These are phyloP conservation scores for Callyntrura sp. DNA, from an alignment of 2,888 invertebrate species.

Conservation along the genomic window DNA sequence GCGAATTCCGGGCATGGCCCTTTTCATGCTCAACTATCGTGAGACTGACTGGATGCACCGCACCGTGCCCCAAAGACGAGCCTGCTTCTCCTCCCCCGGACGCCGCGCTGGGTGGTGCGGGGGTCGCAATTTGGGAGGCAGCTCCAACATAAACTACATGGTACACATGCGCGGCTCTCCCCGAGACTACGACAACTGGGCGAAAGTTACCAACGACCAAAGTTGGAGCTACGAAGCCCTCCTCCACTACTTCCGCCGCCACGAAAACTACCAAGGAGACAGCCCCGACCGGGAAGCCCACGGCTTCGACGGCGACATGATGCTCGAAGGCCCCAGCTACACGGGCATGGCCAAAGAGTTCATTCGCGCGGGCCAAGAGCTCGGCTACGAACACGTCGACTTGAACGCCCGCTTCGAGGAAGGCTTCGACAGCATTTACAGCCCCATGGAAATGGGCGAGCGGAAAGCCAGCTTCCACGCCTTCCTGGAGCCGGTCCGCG, in stretches of 20 bases:
- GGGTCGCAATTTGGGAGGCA: constrained; percentile 72
- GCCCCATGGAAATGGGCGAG: constrained; percentile 78
- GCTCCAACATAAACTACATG: constrained; percentile 77
- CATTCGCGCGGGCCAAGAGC: constrained; percentile 79
- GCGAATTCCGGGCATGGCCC: constrained; percentile 78
- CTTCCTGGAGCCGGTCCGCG: constrained; percentile 76
- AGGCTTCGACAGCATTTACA: constrained; percentile 80
- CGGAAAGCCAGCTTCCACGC: constrained; percentile 70
- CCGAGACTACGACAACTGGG: constrained; percentile 80
- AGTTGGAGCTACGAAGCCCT: constrained; percentile 77
- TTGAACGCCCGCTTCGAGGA: constrained; percentile 80
- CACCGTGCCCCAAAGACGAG: constrained; percentile 78
- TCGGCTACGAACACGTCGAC: constrained; percentile 80
- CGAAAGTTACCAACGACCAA: constrained; percentile 75
- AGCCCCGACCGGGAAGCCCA: constrained; percentile 78
- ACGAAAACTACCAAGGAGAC: constrained; percentile 79
- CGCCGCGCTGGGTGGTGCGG: constrained; percentile 67
- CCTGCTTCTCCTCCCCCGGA: constrained; percentile 68
- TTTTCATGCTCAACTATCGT: constrained; percentile 78
- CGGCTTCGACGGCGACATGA: constrained; percentile 78
- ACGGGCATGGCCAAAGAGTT: constrained; percentile 80
- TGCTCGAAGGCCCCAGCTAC: constrained; percentile 75
- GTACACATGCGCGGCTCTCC: constrained; percentile 74
- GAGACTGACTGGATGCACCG: constrained; percentile 77
- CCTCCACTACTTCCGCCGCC: constrained; percentile 77